phyloP scores from a whole-genome alignment of 2,113 vertebrate genomes.

The Picathartes gymnocephalus region DNA sequence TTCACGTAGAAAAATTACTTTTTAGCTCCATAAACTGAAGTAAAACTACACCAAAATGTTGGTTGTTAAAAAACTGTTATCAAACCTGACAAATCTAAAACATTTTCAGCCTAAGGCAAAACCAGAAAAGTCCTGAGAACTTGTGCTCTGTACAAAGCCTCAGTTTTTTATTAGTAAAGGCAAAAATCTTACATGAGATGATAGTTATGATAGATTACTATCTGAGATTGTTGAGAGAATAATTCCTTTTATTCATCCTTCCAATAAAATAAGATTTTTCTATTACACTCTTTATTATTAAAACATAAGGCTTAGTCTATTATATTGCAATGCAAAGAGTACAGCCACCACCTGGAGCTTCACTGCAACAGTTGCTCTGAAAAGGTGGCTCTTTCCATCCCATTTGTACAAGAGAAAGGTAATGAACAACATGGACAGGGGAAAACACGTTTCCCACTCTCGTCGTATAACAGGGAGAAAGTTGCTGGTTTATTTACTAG shows the following conservation, averaged over 20 bases:
- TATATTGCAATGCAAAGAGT: neutral
- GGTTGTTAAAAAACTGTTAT: neutral
- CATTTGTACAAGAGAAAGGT: neutral
- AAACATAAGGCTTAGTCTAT: neutral
- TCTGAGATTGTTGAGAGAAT: neutral
- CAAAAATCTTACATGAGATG: neutral
- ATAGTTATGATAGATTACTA: neutral
- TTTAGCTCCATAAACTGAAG: neutral
- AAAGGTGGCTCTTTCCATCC: neutral
- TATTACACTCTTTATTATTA: neutral
- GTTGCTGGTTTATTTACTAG: neutral
- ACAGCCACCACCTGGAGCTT: neutral
- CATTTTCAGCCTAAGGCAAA: neutral
- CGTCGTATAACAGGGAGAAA: neutral
- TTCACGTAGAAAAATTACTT: neutral
- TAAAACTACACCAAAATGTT: neutral
- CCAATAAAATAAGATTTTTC: neutral
- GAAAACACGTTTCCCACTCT: neutral
- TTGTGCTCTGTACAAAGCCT: neutral
- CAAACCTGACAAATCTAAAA: neutral
- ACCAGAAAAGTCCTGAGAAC: neutral
- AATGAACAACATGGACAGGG: neutral
- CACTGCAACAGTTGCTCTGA: neutral
- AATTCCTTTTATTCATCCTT: neutral
- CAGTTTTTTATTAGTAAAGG: neutral